Base-by-base conservation (phyloP, 1,140 invertebrate genomes). In the Drosophila murphyi region DNA sequence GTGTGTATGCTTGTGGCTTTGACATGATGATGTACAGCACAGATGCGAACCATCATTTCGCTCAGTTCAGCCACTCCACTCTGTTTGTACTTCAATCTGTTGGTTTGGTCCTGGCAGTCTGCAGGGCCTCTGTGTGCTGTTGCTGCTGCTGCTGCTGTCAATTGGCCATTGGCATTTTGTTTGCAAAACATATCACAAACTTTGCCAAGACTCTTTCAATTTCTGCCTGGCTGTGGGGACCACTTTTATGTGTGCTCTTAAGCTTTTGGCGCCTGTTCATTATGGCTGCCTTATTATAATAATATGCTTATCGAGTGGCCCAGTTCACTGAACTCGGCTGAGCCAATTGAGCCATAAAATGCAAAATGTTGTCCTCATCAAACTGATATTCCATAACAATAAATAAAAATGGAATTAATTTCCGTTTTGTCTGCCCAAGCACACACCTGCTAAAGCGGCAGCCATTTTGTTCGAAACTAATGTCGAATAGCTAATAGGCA, bases 131-230 rank as follows among this genome's bases (percentile, higher is more conserved):
- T 45, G 56, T 29, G 28, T 52, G 51, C 64, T 39, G 39, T n/a
- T 43, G 39, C 48, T 20, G 32, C 50, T 31, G 10, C 52, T 54
- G 43, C 73, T 70, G 70, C 75, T 77, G 75, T 78, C 82, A 86
- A 86, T 87, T 86, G 78, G 80, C 83, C 80, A 72, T 72, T 67
- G 83, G 83, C 80, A 80, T 80, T 87, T 83, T 87, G 80, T 87
- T 87, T 87, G 83, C 85, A 65, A 88, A 87, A 87, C 78, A 87
- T 87, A 87, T 87, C 80, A 88, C 45, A 87, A 83, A 87, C 76
- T 86, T 86, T 82, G 71, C 52, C 68, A 65, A 51, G 68, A 75
- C 81, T 80, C 76, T 70, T 70, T 76, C 48, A n/a, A 3, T 10
- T 50, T 20, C 29, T 41, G n/a, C 2, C 45, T 59, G 7, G 62